Evolutionary conservation across 2,888 invertebrate genomes (phyloP).

Genomic region (Blomia tropicalis): DNA sequence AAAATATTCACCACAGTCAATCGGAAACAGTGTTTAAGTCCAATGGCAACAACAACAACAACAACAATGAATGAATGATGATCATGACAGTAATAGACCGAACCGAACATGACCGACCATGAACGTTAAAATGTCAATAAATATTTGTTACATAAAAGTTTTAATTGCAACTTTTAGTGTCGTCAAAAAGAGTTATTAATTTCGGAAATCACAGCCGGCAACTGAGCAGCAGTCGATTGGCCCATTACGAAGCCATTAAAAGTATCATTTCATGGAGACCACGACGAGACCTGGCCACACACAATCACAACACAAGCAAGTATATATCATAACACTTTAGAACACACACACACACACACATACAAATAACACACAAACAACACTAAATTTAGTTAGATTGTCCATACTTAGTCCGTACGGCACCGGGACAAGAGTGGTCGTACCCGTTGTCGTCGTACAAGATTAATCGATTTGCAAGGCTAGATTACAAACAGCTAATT

Average conservation of each 20-base stretch:
- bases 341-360: not conserved
- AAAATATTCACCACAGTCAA: not conserved
- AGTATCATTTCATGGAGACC: slow-evolving; percentile 11
- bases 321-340: not conserved
- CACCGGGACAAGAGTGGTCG: not conserved
- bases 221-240: not conserved
- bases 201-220: slow-evolving; percentile 12
- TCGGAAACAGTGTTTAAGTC: no score
- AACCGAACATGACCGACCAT: not conserved
- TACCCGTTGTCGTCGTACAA: not conserved
- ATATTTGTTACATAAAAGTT: slow-evolving; percentile 11
- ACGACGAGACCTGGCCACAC: not conserved
- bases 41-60: not conserved
- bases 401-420: no score
- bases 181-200: slow-evolving; percentile 9
- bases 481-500: slow-evolving; percentile 15
- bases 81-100: not conserved
- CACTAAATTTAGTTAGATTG: not conserved
- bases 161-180: slow-evolving; percentile 5
- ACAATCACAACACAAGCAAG: not conserved
- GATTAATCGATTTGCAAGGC: slow-evolving; percentile 7
- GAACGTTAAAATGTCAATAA: slow-evolving; percentile 5
- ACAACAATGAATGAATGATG: not conserved
- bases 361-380: no score
- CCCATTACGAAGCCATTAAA: not conserved